Percentiles rank a stretch among this genome's conserved stretches.
Evolutionary conservation across 2,888 invertebrate genomes (phyloP).

Genomic region (Sericinus montela): DNA sequence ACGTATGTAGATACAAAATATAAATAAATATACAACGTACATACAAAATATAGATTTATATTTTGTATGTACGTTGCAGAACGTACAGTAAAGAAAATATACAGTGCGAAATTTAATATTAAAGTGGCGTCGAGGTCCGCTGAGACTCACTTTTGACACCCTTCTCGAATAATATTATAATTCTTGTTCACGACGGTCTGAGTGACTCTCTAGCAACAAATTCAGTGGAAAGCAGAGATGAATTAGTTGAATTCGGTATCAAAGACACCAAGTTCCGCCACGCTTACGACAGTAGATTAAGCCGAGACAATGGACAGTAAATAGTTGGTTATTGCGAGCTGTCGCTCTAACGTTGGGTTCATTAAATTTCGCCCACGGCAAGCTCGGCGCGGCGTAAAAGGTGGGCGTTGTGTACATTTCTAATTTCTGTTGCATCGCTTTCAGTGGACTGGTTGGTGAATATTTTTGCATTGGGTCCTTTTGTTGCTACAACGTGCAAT

Average conservation of each 20-base stretch:
- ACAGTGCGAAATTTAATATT: too few species aligned
- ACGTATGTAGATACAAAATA: too few species aligned
- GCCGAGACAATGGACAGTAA: constrained; percentile 48
- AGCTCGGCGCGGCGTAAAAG: constrained; percentile 26
- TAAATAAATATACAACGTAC: too few species aligned
- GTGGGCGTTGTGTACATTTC: constrained; percentile 40
- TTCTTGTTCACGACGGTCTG: neutral
- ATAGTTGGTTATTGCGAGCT: constrained; percentile 45
- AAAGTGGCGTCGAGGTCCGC: too few species aligned
- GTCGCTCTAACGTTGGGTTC: constrained; percentile 43
- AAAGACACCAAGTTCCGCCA: constrained; percentile 29
- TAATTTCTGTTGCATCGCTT: constrained; percentile 24
- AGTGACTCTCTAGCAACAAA: neutral
- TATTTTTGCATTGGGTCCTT: neutral
- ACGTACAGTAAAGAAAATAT: too few species aligned
- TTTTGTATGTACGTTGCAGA: too few species aligned
- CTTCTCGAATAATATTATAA: too few species aligned
- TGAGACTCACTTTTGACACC: too few species aligned
- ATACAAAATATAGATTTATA: too few species aligned
- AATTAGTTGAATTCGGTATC: constrained; percentile 28
- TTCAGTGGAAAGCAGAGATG: constrained; percentile 24
- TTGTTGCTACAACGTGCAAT: neutral
- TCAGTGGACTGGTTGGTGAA: constrained; percentile 13
- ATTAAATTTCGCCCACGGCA: constrained; percentile 55
- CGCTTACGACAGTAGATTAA: constrained; percentile 24